Percentiles rank a stretch among this genome's conserved stretches.
Evolutionary conservation across 2,797 vertebrate genomes (phyloP).

Genomic region (Anabacerthia variegaticeps): DNA sequence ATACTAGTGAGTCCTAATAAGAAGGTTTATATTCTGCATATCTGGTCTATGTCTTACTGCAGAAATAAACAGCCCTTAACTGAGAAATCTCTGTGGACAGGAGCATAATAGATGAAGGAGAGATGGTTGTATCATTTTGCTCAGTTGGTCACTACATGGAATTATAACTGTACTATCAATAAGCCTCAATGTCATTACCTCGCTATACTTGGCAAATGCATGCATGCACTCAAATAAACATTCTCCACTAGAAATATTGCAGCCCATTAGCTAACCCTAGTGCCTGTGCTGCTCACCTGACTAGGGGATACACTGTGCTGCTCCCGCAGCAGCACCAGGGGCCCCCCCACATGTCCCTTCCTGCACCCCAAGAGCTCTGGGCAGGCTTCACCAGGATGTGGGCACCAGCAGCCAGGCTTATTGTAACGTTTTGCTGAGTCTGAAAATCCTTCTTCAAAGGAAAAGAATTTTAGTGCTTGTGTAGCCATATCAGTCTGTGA

Average conservation of each 20-base stretch:
- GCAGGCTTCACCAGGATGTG: neutral
- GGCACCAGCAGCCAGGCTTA: neutral
- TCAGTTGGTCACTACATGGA: slow-evolving; percentile 42
- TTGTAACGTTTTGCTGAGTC: neutral
- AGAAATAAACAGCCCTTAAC: slow-evolving; percentile 64
- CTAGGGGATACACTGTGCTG: fast-evolving
- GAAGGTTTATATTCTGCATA: slow-evolving; percentile 40
- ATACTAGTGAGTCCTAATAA: slow-evolving; percentile 25
- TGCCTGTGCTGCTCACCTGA: neutral
- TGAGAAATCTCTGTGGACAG: slow-evolving; percentile 43
- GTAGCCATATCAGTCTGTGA: neutral
- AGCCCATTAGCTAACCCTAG: neutral
- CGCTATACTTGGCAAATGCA: neutral
- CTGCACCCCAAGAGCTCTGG: fast-evolving
- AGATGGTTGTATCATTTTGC: slow-evolving; percentile 48
- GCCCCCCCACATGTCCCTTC: neutral
- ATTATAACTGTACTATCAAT: slow-evolving; percentile 60
- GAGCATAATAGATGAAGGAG: slow-evolving; percentile 51
- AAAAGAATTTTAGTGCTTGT: neutral
- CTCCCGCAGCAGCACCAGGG: neutral
- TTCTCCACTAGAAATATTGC: slow-evolving; percentile 8
- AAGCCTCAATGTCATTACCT: slow-evolving; percentile 50
- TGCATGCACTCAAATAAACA: neutral
- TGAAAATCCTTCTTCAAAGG: neutral
- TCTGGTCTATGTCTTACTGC: slow-evolving; percentile 69